These are phyloP conservation scores for Cepphus grylle DNA, from an alignment of 2,113 vertebrate species.

Conservation along the genomic window DNA sequence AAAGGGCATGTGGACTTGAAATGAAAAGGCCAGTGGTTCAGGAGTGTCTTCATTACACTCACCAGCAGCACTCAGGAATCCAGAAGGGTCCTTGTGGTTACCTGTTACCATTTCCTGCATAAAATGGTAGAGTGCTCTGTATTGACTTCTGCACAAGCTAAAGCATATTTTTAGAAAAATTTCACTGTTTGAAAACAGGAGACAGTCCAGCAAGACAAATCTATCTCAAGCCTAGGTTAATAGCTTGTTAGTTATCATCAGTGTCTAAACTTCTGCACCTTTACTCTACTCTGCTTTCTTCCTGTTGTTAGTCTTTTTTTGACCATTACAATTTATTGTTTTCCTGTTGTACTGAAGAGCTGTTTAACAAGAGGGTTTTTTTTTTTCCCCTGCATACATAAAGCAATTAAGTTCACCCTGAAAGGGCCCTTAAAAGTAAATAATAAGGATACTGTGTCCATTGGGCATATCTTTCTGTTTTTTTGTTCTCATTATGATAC, in stretches of 20 bases:
- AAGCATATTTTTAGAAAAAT: neutral
- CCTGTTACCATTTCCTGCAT: neutral
- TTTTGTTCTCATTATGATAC: neutral
- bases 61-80: neutral
- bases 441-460: neutral
- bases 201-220: neutral
- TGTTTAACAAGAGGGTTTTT: neutral
- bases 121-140: neutral
- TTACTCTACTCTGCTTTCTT: neutral
- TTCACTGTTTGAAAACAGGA: neutral
- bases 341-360: neutral
- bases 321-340: neutral
- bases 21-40: neutral
- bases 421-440: neutral
- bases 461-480: neutral
- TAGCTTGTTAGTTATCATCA: neutral
- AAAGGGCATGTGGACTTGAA: neutral
- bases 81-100: neutral
- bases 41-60: neutral
- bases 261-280: neutral
- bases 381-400: rapidly evolving
- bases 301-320: neutral
- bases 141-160: neutral
- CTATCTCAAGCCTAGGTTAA: neutral
- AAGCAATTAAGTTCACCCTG: neutral